A percentile compares a stretch with the other conserved stretches of the same genome.
Evolutionary conservation across 2,113 vertebrate species (phyloP).

Genomic region (Melanocharis versteri): DNA sequence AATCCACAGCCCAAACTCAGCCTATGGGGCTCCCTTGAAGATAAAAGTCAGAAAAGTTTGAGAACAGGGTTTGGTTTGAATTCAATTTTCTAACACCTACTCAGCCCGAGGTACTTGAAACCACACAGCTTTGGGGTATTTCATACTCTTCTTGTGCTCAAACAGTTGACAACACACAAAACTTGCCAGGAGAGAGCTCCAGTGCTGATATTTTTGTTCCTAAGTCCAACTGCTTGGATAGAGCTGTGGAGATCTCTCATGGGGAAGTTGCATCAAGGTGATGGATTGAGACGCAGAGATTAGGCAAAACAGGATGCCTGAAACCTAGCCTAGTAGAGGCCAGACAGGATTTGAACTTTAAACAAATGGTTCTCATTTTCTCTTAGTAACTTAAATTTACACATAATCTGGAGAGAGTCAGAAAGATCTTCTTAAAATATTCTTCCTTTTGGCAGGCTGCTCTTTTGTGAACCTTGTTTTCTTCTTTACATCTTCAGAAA

Average conservation of each 20-base stretch:
- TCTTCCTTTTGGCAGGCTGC: slow-evolving; percentile 30
- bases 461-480: slow-evolving; percentile 43
- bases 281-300: background rate
- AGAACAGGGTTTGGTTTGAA: background rate
- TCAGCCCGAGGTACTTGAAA: slow-evolving; percentile 27
- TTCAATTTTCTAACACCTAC: slow-evolving; percentile 26
- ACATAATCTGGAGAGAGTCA: slow-evolving; percentile 23
- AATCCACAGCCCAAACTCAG: background rate
- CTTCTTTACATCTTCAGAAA: slow-evolving; percentile 31
- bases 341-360: slow-evolving; percentile 51
- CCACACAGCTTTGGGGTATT: background rate
- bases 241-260: background rate
- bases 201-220: background rate
- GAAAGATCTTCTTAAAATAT: slow-evolving; percentile 28
- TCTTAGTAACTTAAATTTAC: slow-evolving; percentile 38
- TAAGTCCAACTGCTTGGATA: background rate
- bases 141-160: background rate
- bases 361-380: slow-evolving; percentile 58
- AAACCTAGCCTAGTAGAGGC: slow-evolving; percentile 33
- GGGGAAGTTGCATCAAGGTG: slow-evolving; percentile 40
- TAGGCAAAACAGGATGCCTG: slow-evolving; percentile 41
- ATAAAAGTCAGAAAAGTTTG: background rate
- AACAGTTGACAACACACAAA: background rate
- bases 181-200: slow-evolving; percentile 23
- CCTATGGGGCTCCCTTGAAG: background rate